Percentiles rank a stretch among this genome's conserved stretches.
Evolutionary conservation across 2,113 vertebrate species (phyloP).

Genomic region (Copsychus sechellarum): DNA sequence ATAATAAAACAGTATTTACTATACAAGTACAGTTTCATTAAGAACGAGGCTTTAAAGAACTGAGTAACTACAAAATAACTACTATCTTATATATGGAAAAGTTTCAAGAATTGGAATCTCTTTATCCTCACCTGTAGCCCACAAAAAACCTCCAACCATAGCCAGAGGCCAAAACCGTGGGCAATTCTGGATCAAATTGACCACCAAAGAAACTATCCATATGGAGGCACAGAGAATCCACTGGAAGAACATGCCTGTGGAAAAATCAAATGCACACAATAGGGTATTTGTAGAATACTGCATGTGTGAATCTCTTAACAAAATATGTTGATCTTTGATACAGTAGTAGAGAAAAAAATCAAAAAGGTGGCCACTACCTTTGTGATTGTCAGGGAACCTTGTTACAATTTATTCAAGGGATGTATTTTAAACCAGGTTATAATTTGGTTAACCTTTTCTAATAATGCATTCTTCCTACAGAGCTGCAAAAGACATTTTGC

Average conservation of each 20-base stretch:
- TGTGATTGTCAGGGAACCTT: not conserved
- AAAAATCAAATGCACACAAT: not conserved
- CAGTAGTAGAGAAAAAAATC: not conserved
- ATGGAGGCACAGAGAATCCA: conserved; percentile 87
- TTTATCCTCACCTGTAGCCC: conserved; percentile 85
- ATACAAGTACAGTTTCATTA: not conserved
- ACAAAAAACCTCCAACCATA: conserved; percentile 87
- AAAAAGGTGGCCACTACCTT: not conserved
- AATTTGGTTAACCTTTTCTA: not conserved
- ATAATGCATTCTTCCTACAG: not conserved
- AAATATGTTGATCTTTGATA: not conserved
- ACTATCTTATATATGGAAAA: not conserved
- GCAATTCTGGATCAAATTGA: conserved; percentile 78
- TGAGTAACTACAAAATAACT: not conserved
- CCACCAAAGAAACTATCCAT: conserved; percentile 81
- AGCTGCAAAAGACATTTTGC: not conserved
- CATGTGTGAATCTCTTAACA: not conserved
- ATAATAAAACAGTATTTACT: not conserved
- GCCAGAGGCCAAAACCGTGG: conserved; percentile 87
- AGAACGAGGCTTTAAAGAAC: not conserved
- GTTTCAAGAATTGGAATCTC: not conserved
- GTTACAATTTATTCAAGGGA: not conserved
- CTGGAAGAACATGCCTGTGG: conserved; percentile 89
- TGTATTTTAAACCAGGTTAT: not conserved
- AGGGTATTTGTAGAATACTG: not conserved